Base-by-base conservation (phyloP, 2,888 invertebrate species). In the Megaustenia siamemsis region DNA sequence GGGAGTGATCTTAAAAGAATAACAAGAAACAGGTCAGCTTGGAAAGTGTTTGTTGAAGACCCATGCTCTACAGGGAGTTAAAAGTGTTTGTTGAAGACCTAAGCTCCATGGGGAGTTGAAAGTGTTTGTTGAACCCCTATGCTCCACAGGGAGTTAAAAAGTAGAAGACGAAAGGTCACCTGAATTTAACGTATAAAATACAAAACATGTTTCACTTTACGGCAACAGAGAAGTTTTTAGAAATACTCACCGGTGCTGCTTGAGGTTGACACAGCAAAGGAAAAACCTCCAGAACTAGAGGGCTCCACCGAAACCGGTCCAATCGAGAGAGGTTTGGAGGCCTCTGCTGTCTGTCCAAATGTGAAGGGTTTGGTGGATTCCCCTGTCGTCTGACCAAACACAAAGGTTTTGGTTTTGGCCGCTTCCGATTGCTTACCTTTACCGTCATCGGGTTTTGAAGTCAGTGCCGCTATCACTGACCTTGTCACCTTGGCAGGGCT, bases 181-280 rank as follows among this genome's bases (percentile, higher is more conserved):
- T n/a, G n/a, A n/a, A n/a, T n/a, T n/a, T n/a, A n/a, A n/a, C n/a
- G n/a, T n/a, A n/a, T n/a, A n/a, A n/a, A n/a, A n/a, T n/a, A n/a
- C n/a, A n/a, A n/a, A n/a, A n/a, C n/a, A n/a, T n/a, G n/a, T n/a
- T n/a, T n/a, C n/a, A n/a, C n/a, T n/a, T n/a, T n/a, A n/a, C n/a
- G n/a, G n/a, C n/a, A n/a, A n/a, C n/a, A n/a, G n/a, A n/a, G n/a
- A n/a, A n/a, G n/a, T n/a, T n/a, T n/a, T n/a, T n/a, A n/a, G n/a
- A n/a, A n/a, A 66, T 32, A 66, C 53, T 77, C 60, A 77, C 78
- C 78, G 32, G 60, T 66, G 28, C 63, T 66, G 43, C 78, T n/a
- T 28, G 63, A 3, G 6, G 77, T 43, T 32, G 78, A 53, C 4
- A 38, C 6, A 40, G 40, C 49, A 45, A 63, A 73, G 21, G 71